Conservation (phyloP, 2,797 vertebrate species). For the Neosilurus mollespiculum region DNA sequence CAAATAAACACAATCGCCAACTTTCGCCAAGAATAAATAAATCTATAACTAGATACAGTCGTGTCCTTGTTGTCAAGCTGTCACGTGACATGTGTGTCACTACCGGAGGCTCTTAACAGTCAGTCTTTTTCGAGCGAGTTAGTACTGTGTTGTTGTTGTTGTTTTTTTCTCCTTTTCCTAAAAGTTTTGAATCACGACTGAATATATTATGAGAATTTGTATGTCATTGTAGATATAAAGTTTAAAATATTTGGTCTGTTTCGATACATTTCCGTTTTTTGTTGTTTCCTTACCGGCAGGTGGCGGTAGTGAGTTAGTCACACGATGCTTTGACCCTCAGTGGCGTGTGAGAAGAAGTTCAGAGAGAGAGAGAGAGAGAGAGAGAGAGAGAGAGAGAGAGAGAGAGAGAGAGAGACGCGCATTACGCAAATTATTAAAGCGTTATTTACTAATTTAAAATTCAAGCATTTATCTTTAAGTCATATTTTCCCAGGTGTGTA, state of each 20-base stretch:
- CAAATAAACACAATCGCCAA: background rate
- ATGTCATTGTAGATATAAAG: background rate
- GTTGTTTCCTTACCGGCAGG: background rate
- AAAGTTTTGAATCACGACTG: too few species aligned
- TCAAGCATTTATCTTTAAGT: background rate
- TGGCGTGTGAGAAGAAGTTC: conserved; percentile 1
- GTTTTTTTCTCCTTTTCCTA: background rate
- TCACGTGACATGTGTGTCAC: conserved; percentile 27
- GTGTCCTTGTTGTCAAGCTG: conserved; percentile 2
- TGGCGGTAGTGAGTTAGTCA: background rate
- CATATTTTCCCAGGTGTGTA: background rate
- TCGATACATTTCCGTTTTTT: background rate
- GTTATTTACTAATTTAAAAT: background rate
- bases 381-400: background rate
- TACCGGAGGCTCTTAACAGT: background rate
- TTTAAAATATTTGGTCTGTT: background rate
- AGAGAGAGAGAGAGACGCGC: background rate
- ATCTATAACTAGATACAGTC: background rate
- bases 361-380: background rate
- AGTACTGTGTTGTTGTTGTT: too few species aligned
- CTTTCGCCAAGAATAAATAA: background rate
- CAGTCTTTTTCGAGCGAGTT: background rate
- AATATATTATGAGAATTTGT: background rate
- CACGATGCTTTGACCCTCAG: background rate
- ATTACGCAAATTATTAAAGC: background rate